Evolutionary conservation across 2,888 invertebrate genomes (phyloP).

Genomic region (Tholera decimalis): DNA sequence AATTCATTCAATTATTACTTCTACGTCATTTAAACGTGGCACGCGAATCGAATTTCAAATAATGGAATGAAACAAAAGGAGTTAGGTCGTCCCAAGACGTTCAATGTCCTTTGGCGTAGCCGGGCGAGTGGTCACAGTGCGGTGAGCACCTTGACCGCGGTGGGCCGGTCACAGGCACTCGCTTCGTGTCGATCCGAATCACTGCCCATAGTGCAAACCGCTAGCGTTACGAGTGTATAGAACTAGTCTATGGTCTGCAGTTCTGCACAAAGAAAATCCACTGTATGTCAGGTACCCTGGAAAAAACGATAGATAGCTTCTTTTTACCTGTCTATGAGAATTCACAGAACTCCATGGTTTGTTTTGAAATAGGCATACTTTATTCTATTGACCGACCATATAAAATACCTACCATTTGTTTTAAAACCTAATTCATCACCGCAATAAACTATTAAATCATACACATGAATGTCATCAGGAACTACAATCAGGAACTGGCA

Average conservation of each 20-base stretch:
- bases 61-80: slow-evolving; percentile 50
- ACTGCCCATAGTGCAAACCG: slow-evolving; percentile 69
- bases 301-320: slow-evolving; percentile 18
- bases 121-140: slow-evolving; percentile 71
- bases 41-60: slow-evolving; percentile 49
- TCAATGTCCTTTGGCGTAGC: slow-evolving; percentile 61
- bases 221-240: slow-evolving; percentile 68
- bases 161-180: slow-evolving; percentile 68
- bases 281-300: slow-evolving; percentile 5
- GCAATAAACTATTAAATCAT: neutral
- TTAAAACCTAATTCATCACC: neutral
- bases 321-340: neutral
- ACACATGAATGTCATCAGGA: slow-evolving; percentile 25
- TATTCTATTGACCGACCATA: neutral
- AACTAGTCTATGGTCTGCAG: slow-evolving; percentile 30
- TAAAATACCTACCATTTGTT: neutral
- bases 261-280: slow-evolving; percentile 53
- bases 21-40: slow-evolving; percentile 44
- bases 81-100: slow-evolving; percentile 30
- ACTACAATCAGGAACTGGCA: slow-evolving; percentile 23
- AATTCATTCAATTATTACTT: slow-evolving; percentile 51
- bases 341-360: neutral
- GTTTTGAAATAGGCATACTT: neutral
- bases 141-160: slow-evolving; percentile 78
- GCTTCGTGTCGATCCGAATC: slow-evolving; percentile 66